A percentile compares a stretch with the other conserved stretches of the same genome.
Evolutionary conservation across 2,113 vertebrate species (phyloP).

Genomic region (Gambusia holbrooki): DNA sequence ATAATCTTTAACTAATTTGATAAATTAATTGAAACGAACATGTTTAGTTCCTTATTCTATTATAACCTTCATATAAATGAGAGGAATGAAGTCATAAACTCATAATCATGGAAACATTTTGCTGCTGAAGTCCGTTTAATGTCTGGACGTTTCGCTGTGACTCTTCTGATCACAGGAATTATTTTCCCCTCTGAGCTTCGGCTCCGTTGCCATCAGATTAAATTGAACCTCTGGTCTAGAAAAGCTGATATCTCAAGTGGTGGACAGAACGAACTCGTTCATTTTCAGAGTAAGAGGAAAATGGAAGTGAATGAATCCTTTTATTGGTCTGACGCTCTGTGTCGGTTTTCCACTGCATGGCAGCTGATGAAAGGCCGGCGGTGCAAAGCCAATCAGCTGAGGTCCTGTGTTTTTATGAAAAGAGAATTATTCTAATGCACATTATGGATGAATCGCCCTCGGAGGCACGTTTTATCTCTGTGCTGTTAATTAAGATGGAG

Average conservation of each 20-base stretch:
- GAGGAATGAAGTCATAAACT: not conserved
- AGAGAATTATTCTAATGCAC: slow-evolving; percentile 52
- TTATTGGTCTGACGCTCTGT: not conserved
- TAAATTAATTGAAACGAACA: too few relatives aligned
- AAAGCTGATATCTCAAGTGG: slow-evolving; percentile 33
- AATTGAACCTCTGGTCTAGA: slow-evolving; percentile 30
- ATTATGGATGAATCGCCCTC: slow-evolving; percentile 55
- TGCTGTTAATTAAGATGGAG: slow-evolving; percentile 61
- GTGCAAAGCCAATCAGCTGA: slow-evolving; percentile 46
- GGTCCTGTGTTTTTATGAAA: slow-evolving; percentile 60
- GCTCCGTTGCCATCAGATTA: slow-evolving; percentile 18
- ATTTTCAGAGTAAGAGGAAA: slow-evolving; percentile 2
- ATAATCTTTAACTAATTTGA: too few relatives aligned
- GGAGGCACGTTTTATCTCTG: slow-evolving; percentile 59
- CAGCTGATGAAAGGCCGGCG: slow-evolving; percentile 42
- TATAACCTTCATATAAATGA: not conserved
- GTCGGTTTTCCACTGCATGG: not conserved
- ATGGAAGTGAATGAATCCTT: slow-evolving; percentile 6
- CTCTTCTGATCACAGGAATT: slow-evolving; percentile 38
- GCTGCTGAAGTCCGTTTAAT: not conserved
- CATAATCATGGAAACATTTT: not conserved
- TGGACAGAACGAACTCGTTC: slow-evolving; percentile 26
- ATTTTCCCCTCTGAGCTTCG: slow-evolving; percentile 14
- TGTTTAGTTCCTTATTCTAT: too few relatives aligned
- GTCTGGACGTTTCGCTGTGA: not conserved